A percentile compares a stretch with the other conserved stretches of the same genome.
These are phyloP conservation scores for Caenorhabditis elegans DNA, from an alignment of 1,140 invertebrate species.

Conservation along the genomic window WBcel235 BX284603.4:7849501-7850000, in stretches of 20 bases:
- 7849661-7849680: not conserved
- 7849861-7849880: not conserved
- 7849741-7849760: not conserved
- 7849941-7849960: conserved; percentile 2
- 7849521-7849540: too few species aligned
- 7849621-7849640: too few species aligned
- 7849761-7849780: not conserved
- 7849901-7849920: too few species aligned
- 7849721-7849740: not conserved
- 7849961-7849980: not conserved
- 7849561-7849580: too few species aligned
- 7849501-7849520: too few species aligned
- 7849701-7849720: not conserved
- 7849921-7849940: not conserved
- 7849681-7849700: not conserved
- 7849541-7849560: too few species aligned
- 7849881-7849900: not conserved
- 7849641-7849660: not conserved
- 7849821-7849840: conserved; percentile 2
- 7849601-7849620: too few species aligned
- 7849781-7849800: not conserved
- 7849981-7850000: not conserved
- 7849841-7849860: not conserved
- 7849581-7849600: too few species aligned
- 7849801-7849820: not conserved